Conservation (phyloP, 2,888 invertebrate species). For the Diarsia brunnea region DNA sequence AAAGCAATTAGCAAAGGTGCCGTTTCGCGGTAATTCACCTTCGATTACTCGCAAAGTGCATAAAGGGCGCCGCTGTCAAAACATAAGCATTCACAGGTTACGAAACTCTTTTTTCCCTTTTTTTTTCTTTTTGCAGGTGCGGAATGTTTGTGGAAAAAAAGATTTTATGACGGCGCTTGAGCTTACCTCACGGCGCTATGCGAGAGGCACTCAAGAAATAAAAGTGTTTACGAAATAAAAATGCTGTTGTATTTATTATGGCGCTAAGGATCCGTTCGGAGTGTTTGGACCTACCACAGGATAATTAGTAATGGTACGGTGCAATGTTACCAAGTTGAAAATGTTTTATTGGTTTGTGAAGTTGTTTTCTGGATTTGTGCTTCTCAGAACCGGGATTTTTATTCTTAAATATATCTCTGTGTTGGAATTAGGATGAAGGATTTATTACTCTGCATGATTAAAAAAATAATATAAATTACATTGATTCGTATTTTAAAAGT, state of each 20-base stretch:
- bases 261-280: constrained; percentile 43
- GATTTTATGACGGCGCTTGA: constrained; percentile 86
- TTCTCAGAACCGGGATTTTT: not conserved
- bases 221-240: constrained; percentile 59
- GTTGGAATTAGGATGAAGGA: too few species aligned
- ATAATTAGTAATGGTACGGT: constrained; percentile 48
- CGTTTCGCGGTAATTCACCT: constrained; percentile 69
- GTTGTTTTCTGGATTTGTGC: not conserved
- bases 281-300: constrained; percentile 43
- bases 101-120: constrained; percentile 62
- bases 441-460: not conserved
- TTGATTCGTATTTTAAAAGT: too few species aligned
- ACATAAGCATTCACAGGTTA: constrained; percentile 78
- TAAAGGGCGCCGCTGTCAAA: constrained; percentile 87
- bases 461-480: not conserved
- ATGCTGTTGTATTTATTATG: constrained; percentile 46
- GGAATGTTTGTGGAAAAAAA: constrained; percentile 78
- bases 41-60: constrained; percentile 74
- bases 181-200: constrained; percentile 70
- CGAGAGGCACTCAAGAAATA: constrained; percentile 59
- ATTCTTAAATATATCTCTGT: too few species aligned
- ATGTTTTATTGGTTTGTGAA: not conserved
- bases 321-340: constrained; percentile 27
- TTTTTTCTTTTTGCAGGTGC: constrained; percentile 86
- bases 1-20: constrained; percentile 66